phyloP scores from a whole-genome alignment of 2,888 invertebrate species.

The Gnatocerus cornutus region DNA sequence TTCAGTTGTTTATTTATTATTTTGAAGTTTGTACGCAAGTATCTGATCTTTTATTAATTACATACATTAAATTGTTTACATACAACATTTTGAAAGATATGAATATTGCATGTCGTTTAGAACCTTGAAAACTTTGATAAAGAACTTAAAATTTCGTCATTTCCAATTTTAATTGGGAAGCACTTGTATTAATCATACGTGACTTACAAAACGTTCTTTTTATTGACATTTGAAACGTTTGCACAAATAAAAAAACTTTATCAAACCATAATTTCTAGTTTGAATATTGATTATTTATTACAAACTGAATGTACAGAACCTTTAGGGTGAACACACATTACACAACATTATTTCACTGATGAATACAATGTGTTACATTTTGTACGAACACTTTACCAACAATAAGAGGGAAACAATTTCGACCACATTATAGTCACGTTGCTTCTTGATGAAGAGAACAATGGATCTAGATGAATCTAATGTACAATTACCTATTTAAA shows the following conservation, averaged over 20 bases:
- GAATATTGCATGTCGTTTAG: not conserved
- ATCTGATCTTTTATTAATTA: not conserved
- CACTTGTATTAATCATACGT: too few relatives aligned
- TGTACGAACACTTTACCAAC: not conserved
- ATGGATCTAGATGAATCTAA: not conserved
- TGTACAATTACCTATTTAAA: constrained; percentile 10
- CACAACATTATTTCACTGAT: not conserved
- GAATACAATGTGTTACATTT: not conserved
- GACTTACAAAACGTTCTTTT: too few relatives aligned
- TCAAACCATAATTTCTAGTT: too few relatives aligned
- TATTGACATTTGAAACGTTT: too few relatives aligned
- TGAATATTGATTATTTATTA: too few relatives aligned
- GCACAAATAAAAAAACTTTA: too few relatives aligned
- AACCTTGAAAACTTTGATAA: not conserved
- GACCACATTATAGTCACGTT: not conserved
- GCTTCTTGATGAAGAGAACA: not conserved
- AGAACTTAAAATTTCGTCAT: not conserved
- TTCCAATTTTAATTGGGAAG: not conserved
- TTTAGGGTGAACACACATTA: too few relatives aligned
- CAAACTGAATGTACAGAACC: too few relatives aligned
- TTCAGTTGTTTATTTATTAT: not conserved
- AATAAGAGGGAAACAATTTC: not conserved
- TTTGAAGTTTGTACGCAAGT: not conserved
- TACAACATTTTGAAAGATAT: not conserved
- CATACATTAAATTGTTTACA: not conserved